Conservation (phyloP, 2,888 invertebrate species). For the Andrena hattorfiana region DNA sequence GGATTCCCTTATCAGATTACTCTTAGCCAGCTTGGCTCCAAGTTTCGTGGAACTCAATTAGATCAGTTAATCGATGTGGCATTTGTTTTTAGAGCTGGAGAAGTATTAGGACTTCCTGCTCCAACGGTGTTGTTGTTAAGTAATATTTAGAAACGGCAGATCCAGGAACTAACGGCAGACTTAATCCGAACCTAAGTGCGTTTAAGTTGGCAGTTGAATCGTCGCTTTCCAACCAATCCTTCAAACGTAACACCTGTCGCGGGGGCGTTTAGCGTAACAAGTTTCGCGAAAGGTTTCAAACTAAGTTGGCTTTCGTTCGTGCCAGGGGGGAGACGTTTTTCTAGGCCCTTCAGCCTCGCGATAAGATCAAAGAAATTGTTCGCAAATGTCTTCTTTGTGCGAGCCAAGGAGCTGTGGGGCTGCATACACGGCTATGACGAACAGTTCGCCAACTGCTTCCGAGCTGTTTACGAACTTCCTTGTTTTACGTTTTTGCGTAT, state of each 20-base stretch:
- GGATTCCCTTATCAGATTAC: constrained; percentile 32
- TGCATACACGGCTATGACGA: constrained; percentile 25
- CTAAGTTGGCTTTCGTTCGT: constrained; percentile 21
- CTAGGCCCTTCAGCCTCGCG: constrained; percentile 29
- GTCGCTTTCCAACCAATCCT: neutral
- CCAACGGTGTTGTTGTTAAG: no score
- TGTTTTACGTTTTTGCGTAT: constrained; percentile 28
- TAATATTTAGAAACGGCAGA: no score
- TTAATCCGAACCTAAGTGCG: no score
- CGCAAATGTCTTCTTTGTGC: constrained; percentile 49
- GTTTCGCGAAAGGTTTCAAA: constrained; percentile 25
- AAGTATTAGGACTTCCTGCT: no score
- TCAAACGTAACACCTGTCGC: neutral
- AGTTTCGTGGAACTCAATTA: neutral
- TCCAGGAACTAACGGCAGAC: no score
- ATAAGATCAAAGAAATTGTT: constrained; percentile 58
- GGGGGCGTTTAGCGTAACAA: constrained; percentile 2
- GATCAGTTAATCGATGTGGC: constrained; percentile 8
- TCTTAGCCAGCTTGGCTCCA: constrained; percentile 7
- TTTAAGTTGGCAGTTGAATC: neutral
- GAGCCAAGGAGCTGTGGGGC: neutral
- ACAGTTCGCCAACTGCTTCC: constrained; percentile 43
- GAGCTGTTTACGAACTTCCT: constrained; percentile 43
- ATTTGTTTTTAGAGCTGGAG: neutral
- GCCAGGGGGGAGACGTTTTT: constrained; percentile 34